Base-by-base conservation (phyloP, 2,113 vertebrate species). In the Hoplias malabaricus region DNA sequence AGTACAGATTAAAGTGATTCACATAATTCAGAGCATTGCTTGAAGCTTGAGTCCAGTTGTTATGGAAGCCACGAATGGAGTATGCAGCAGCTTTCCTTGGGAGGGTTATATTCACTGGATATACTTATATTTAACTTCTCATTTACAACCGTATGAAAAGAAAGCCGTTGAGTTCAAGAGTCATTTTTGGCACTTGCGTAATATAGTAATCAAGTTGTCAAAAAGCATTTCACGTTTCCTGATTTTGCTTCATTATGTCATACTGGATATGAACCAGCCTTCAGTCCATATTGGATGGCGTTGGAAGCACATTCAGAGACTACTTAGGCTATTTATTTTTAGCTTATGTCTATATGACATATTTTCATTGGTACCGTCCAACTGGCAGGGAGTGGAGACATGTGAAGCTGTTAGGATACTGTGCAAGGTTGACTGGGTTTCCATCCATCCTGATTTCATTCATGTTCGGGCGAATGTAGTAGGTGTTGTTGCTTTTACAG, bases 361-460 rank as follows among this genome's bases (percentile, higher is more conserved):
- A 71, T 73, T 46, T 75, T 93, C 94, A 97, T 85, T 95, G 93
- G 90, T 98, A 99, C 19, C 89, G 86, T 63, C 98, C 98, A 25
- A 94, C 72, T 5, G 98, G 98, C 85, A 98, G 90, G 62, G 89
- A 92, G 89, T 92, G 94, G 86, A 99, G 91, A 87, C 98, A 99
- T 79, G 91, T 95, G 80, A 97, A 99, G 83, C 94, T 95, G 72
- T 97, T 96, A 0, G 96, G 94, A 7, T 96, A 91, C 87, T 96
- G 96, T 73, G 94, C 96, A 79, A 99, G 84, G 70, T 94, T 43
- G 27, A 98, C 91, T 0, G 98, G 98, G 14, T 99, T 99, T 34
- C 95, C 96, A 11, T 99, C 98, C 92, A 99, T 80, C 25, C 96
- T 88, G 50, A 98, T 95, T 86, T 98, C 95, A 4, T 90, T 95